These are phyloP conservation scores for Anser cygnoides DNA, from an alignment of 2,113 vertebrate genomes.

Conservation along the genomic window DNA sequence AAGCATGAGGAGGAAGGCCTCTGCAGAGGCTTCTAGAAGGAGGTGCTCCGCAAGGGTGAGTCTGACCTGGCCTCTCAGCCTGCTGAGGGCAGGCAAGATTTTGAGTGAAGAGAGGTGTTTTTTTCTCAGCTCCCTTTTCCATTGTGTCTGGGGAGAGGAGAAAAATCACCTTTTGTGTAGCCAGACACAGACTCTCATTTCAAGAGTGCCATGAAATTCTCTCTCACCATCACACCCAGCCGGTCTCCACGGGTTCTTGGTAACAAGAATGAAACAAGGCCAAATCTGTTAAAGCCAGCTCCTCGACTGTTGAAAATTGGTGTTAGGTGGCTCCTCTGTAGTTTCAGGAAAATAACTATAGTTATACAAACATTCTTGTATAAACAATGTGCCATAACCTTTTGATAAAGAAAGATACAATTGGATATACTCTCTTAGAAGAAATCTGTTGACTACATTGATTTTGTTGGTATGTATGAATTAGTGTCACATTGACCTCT, in stretches of 20 bases:
- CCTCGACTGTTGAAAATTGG: neutral
- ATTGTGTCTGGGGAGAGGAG: neutral
- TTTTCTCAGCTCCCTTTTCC: neutral
- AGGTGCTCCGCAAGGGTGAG: neutral
- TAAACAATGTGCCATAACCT: neutral
- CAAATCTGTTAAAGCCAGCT: neutral
- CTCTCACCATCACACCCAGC: neutral
- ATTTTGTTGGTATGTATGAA: neutral
- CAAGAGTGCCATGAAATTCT: neutral
- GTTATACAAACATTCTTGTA: neutral
- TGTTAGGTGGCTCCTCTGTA: neutral
- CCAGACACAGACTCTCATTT: neutral
- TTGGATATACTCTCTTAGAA: neutral
- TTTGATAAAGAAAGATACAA: neutral
- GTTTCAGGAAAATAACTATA: neutral
- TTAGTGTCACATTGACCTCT: fast-evolving
- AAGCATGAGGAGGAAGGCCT: fast-evolving
- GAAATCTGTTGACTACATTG: neutral
- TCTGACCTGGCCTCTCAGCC: fast-evolving
- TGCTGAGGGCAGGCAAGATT: neutral
- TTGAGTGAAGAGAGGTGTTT: neutral
- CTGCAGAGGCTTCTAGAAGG: neutral
- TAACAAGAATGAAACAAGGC: neutral
- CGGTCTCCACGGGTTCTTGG: fast-evolving
- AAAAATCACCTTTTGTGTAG: neutral